Evolutionary conservation across 37 sponge, comb jelly and placozoan species (phyloP).

Genomic region (Diacarnus erythraeanus): DNA sequence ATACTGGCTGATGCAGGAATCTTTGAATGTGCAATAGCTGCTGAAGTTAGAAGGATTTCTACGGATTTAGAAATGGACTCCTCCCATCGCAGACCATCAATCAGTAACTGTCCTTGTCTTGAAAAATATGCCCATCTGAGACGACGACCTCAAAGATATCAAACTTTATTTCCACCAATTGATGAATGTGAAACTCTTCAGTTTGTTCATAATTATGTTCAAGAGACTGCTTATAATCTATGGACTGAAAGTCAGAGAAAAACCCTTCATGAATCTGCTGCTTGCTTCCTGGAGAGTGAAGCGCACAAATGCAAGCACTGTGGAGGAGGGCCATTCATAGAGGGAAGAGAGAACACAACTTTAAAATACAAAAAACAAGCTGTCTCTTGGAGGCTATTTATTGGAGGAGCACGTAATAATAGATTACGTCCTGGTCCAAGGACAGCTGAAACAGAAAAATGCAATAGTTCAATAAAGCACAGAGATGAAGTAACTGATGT

Average conservation of each 20-base stretch:
- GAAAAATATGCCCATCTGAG: not conserved
- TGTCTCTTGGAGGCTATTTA: not conserved
- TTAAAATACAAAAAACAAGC: not conserved
- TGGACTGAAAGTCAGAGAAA: slow-evolving; percentile 79
- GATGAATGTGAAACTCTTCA: slow-evolving; percentile 62
- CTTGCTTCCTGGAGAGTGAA: slow-evolving; percentile 73
- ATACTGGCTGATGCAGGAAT: slow-evolving; percentile 58
- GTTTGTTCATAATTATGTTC: slow-evolving; percentile 86
- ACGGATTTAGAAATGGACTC: not conserved
- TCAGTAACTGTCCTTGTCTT: slow-evolving; percentile 52
- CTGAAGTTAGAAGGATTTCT: slow-evolving; percentile 15
- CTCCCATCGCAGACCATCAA: not conserved
- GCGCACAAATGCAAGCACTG: slow-evolving; percentile 90
- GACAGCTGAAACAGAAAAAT: not conserved
- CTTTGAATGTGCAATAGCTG: slow-evolving; percentile 74
- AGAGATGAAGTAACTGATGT: no score
- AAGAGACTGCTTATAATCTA: slow-evolving; percentile 79
- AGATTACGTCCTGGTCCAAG: not conserved
- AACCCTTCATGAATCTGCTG: slow-evolving; percentile 76
- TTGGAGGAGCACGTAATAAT: no score
- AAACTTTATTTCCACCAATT: slow-evolving; percentile 19
- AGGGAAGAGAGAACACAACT: slow-evolving; percentile 10
- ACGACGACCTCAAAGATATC: not conserved
- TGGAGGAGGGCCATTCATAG: slow-evolving; percentile 80
- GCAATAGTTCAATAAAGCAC: no score